Percentiles rank a stretch among this genome's conserved stretches.
These are phyloP conservation scores for Amblyteles armatorius DNA, from an alignment of 2,888 invertebrate species.

Conservation along the genomic window DNA sequence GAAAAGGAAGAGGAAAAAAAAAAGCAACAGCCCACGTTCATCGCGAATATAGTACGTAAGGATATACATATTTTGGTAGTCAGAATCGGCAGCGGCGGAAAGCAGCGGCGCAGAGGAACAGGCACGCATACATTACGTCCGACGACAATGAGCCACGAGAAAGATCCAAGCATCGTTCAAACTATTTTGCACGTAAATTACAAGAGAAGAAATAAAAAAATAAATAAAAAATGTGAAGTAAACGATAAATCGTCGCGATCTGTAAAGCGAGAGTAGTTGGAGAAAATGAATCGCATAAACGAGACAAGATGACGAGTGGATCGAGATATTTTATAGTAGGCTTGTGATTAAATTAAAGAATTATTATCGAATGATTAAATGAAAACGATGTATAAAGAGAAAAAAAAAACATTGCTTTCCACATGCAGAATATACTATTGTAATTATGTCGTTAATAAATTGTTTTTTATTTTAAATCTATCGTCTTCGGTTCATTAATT, in stretches of 20 bases:
- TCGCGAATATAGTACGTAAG: constrained; percentile 58
- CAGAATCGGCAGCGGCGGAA: constrained; percentile 51
- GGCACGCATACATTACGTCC: constrained; percentile 42
- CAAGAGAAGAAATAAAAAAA: background rate
- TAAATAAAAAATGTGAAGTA: background rate
- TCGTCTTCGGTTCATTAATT: constrained; percentile 36
- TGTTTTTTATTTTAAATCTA: constrained; percentile 81
- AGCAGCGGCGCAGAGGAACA: constrained; percentile 23
- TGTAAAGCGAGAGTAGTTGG: constrained; percentile 57
- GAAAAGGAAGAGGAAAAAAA: constrained; percentile 1
- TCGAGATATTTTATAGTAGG: constrained; percentile 79
- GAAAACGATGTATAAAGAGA: constrained; percentile 63
- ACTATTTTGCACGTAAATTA: constrained; percentile 64
- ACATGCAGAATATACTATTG: constrained; percentile 81
- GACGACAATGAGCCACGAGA: constrained; percentile 53
- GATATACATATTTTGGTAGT: constrained; percentile 65
- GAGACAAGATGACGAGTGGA: constrained; percentile 73
- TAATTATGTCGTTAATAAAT: constrained; percentile 83
- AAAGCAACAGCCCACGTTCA: constrained; percentile 46
- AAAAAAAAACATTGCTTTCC: constrained; percentile 77
- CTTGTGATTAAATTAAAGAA: constrained; percentile 79
- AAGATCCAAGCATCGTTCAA: constrained; percentile 49
- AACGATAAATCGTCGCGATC: constrained; percentile 51
- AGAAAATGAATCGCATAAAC: constrained; percentile 66
- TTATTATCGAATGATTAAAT: constrained; percentile 76